A percentile compares a stretch with the other conserved stretches of the same genome.
Conservation (phyloP, 1,140 invertebrate species). For the Brachionus calyciflorus region DNA sequence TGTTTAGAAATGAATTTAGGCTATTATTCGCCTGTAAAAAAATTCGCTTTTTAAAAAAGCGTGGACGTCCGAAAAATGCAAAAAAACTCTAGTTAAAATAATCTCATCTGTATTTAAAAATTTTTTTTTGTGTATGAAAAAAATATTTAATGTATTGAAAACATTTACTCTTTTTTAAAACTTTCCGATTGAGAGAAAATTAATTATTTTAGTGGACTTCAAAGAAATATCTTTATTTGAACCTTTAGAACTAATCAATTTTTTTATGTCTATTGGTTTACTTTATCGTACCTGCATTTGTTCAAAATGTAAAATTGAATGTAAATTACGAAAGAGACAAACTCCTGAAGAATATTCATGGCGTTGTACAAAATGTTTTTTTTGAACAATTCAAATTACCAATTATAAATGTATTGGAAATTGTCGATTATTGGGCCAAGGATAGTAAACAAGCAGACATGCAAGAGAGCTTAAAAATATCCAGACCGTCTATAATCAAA, state of each 20-base stretch:
- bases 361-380: not conserved
- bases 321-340: not conserved
- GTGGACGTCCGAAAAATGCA: too few relatives aligned
- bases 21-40: too few relatives aligned
- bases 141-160: too few relatives aligned
- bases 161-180: too few relatives aligned
- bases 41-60: too few relatives aligned
- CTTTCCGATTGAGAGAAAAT: too few relatives aligned
- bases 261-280: not conserved
- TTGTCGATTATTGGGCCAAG: not conserved
- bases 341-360: not conserved
- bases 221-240: constrained; percentile 46
- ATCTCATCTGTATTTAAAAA: too few relatives aligned
- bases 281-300: not conserved
- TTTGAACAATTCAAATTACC: not conserved
- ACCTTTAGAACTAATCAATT: not conserved
- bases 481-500: not conserved
- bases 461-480: not conserved
- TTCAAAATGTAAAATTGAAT: not conserved
- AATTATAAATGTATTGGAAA: not conserved
- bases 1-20: too few relatives aligned
- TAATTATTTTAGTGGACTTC: constrained; percentile 56
- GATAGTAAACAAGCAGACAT: not conserved
- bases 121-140: too few relatives aligned
- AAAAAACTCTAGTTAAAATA: too few relatives aligned